Percentiles rank a stretch among this genome's conserved stretches.
These are phyloP conservation scores for Sciurus vulgaris DNA, from an alignment of 2,797 vertebrate genomes.

Conservation along the genomic window DNA sequence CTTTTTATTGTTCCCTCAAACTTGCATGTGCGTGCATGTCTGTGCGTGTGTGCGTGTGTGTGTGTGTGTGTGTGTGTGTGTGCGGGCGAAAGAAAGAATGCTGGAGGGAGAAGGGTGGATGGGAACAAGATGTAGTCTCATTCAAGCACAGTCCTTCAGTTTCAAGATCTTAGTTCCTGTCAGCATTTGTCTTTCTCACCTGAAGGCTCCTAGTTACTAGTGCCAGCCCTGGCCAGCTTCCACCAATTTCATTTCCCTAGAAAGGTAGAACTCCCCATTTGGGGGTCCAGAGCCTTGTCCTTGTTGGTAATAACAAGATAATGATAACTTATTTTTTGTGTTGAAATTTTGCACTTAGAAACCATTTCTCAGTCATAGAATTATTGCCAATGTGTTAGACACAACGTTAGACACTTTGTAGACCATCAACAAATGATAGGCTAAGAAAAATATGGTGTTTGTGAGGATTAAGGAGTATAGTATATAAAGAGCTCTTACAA, in stretches of 20 bases:
- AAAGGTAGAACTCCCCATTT: background rate
- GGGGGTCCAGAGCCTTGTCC: background rate
- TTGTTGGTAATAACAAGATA: constrained; percentile 31
- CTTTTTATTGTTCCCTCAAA: background rate
- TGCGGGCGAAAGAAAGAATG: no score
- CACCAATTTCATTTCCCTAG: background rate
- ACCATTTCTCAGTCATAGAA: constrained; percentile 20
- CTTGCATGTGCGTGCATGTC: background rate
- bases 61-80: background rate
- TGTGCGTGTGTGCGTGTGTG: no score
- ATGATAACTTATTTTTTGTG: background rate
- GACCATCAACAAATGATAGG: background rate
- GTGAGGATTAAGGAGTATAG: background rate
- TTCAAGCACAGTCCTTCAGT: background rate
- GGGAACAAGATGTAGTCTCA: background rate
- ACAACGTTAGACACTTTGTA: background rate
- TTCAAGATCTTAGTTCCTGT: background rate
- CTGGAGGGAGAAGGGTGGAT: background rate
- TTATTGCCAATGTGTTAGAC: background rate
- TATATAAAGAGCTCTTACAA: background rate
- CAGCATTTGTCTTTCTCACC: background rate
- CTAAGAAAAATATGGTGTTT: background rate
- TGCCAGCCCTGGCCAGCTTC: background rate
- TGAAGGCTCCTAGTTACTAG: background rate
- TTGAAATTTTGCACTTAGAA: background rate